These are phyloP conservation scores for Percopsis transmontana DNA, from an alignment of 2,113 vertebrate genomes.

Conservation along the genomic window DNA sequence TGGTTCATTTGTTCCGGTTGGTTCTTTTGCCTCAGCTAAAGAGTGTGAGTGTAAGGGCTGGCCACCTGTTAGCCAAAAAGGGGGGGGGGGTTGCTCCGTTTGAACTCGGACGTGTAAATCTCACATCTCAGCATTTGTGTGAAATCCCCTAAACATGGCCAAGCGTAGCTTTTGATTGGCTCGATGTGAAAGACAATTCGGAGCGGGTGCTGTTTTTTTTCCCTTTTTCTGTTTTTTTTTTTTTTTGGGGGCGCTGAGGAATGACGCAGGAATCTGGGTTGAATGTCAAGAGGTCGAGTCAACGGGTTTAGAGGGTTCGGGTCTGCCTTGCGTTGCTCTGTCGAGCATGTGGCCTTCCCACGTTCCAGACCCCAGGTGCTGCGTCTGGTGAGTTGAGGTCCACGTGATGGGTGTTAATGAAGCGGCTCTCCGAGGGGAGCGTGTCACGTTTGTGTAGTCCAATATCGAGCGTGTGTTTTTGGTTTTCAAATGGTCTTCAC, in stretches of 20 bases:
- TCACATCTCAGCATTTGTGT: conserved; percentile 40
- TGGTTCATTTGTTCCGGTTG: conserved; percentile 48
- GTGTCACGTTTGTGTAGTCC: too few relatives aligned
- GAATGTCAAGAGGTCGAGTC: conserved; percentile 45
- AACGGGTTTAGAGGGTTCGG: conserved; percentile 8
- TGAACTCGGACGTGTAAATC: conserved; percentile 65
- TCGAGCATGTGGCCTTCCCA: not conserved
- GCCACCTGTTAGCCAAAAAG: conserved; percentile 52
- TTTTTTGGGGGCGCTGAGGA: too few relatives aligned
- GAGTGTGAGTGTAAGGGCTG: conserved; percentile 29
- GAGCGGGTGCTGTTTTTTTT: too few relatives aligned
- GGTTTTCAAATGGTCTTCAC: too few relatives aligned
- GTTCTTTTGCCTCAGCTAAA: conserved; percentile 41
- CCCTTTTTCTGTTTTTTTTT: too few relatives aligned
- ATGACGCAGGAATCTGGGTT: not conserved
- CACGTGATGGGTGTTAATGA: too few relatives aligned
- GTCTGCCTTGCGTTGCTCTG: not conserved
- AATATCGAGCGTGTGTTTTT: too few relatives aligned
- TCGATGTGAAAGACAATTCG: not conserved
- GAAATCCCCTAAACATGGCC: conserved; percentile 49
- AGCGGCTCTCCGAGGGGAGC: too few relatives aligned
- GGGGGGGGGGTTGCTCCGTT: conserved; percentile 29
- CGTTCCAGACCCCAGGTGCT: not conserved
- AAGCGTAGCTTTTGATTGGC: conserved; percentile 19
- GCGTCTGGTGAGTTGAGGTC: not conserved